A percentile compares a stretch with the other conserved stretches of the same genome.
Evolutionary conservation across 2,113 vertebrate genomes (phyloP).

Genomic region (Ophthalmolycus amberensis): DNA sequence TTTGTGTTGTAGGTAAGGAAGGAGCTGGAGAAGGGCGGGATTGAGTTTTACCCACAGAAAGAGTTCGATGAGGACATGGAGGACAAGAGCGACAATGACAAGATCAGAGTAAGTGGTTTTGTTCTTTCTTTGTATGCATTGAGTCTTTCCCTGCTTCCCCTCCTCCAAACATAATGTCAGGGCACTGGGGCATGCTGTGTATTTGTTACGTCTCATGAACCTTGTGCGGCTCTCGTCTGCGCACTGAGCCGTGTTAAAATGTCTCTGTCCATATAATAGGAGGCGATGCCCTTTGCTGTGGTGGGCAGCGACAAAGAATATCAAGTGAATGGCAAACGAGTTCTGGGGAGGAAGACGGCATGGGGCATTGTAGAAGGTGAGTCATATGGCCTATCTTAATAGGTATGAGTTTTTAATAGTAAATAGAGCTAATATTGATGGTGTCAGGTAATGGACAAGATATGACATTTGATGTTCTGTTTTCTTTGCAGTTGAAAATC

Average conservation of each 20-base stretch:
- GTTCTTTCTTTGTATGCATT: neutral
- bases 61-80: conserved; percentile 98
- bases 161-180: conserved; percentile 26
- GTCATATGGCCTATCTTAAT: conserved; percentile 15
- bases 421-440: neutral
- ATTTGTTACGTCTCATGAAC: conserved; percentile 42
- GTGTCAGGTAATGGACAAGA: neutral
- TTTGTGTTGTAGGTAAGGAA: conserved; percentile 88
- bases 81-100: conserved; percentile 97
- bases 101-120: conserved; percentile 90
- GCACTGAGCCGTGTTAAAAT: conserved; percentile 12
- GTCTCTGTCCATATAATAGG: conserved; percentile 79
- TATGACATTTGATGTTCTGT: neutral
- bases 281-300: conserved; percentile 97
- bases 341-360: conserved; percentile 94
- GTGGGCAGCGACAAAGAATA: conserved; percentile 98
- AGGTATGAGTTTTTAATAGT: neutral
- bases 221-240: neutral
- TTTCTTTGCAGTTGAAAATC: conserved; percentile 92
- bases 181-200: conserved; percentile 26
- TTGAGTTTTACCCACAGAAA: conserved; percentile 97
- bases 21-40: conserved; percentile 92
- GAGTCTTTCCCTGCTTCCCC: neutral
- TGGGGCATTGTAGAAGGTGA: conserved; percentile 99
- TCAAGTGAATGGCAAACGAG: conserved; percentile 94